Percentiles rank a stretch among this genome's conserved stretches.
Evolutionary conservation across 2,888 invertebrate genomes (phyloP).

Genomic region (Dendrolimus houi): DNA sequence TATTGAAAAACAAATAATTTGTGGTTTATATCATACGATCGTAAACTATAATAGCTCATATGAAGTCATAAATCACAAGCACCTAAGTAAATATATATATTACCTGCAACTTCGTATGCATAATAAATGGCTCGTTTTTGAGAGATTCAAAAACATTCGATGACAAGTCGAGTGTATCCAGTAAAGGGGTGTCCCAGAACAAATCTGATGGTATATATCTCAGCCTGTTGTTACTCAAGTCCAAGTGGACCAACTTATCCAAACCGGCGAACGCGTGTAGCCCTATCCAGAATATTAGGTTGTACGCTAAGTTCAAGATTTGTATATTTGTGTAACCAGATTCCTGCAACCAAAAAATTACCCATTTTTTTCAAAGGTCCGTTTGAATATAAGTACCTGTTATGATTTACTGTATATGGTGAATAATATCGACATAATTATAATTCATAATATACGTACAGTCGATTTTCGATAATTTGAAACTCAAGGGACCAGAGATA

Average conservation of each 20-base stretch:
- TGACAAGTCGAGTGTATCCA: slow-evolving; percentile 75
- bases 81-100: neutral
- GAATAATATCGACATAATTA: no score
- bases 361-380: no score
- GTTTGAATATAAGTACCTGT: no score
- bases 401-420: no score
- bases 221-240: slow-evolving; percentile 78
- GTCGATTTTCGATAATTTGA: no score
- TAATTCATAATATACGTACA: no score
- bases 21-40: no score
- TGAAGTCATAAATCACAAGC: no score
- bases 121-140: slow-evolving; percentile 73
- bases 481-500: no score
- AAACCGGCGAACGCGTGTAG: slow-evolving; percentile 77
- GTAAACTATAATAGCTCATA: no score
- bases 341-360: slow-evolving; percentile 47
- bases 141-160: slow-evolving; percentile 78
- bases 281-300: slow-evolving; percentile 78
- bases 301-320: slow-evolving; percentile 74
- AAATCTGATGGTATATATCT: slow-evolving; percentile 72
- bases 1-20: no score
- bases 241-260: slow-evolving; percentile 64
- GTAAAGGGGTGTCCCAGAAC: slow-evolving; percentile 71
- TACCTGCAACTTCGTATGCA: slow-evolving; percentile 72
- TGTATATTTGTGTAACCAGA: slow-evolving; percentile 61